Evolutionary conservation across 2,113 vertebrate genomes (phyloP).

Genomic region (Phoenicopterus ruber): DNA sequence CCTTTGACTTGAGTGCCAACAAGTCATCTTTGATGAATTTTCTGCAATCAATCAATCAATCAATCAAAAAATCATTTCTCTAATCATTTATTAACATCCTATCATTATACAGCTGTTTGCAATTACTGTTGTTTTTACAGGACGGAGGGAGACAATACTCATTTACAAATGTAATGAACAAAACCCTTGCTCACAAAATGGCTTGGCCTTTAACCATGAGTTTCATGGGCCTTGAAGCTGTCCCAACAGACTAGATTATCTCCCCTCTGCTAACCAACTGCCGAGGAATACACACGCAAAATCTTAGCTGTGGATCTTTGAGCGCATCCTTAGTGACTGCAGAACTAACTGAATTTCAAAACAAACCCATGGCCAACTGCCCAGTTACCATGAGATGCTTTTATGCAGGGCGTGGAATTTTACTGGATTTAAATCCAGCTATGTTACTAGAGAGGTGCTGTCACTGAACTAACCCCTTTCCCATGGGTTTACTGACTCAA

Average conservation of each 20-base stretch:
- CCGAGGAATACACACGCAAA: not conserved
- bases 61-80: not conserved
- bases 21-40: not conserved
- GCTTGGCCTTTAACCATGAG: not conserved
- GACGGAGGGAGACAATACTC: not conserved
- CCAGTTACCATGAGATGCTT: not conserved
- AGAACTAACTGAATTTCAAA: not conserved
- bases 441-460: not conserved
- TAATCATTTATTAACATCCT: not conserved
- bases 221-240: not conserved
- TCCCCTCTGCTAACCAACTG: not conserved
- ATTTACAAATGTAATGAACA: not conserved
- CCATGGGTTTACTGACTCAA: not conserved
- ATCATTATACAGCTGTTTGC: not conserved
- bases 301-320: not conserved
- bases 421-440: not conserved
- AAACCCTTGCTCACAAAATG: not conserved
- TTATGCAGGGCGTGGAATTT: not conserved
- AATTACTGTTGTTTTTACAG: not conserved
- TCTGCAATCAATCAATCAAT: not conserved
- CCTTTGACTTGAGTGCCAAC: not conserved
- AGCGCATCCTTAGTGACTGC: not conserved
- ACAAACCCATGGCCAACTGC: not conserved
- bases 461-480: not conserved
- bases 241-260: not conserved